Percentiles rank a stretch among this genome's conserved stretches.
These are phyloP conservation scores for Leucopsar rothschildi DNA, from an alignment of 2,113 vertebrate genomes.

Conservation along the genomic window DNA sequence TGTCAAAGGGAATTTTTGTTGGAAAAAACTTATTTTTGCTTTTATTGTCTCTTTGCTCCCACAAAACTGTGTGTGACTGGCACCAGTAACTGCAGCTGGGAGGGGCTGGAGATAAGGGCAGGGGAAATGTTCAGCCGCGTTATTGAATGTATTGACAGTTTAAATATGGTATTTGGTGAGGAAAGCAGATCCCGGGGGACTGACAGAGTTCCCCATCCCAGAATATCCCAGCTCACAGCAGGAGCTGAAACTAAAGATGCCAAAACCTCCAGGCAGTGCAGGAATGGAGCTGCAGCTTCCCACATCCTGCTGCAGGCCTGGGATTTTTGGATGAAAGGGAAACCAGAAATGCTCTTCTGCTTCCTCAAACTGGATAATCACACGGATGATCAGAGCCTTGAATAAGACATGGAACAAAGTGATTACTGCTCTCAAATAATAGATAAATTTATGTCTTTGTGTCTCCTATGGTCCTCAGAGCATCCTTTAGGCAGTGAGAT, in stretches of 20 bases:
- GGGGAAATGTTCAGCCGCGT: background rate
- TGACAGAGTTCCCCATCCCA: background rate
- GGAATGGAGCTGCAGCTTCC: background rate
- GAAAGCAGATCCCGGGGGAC: background rate
- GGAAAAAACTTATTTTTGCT: background rate
- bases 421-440: background rate
- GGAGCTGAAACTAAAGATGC: background rate
- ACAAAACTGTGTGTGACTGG: background rate
- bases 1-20: background rate
- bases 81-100: background rate
- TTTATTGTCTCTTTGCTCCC: background rate
- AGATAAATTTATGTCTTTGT: background rate
- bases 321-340: background rate
- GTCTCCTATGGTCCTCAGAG: background rate
- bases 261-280: background rate
- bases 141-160: background rate
- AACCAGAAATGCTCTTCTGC: background rate
- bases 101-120: background rate
- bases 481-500: background rate
- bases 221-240: background rate
- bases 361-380: background rate
- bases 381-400: background rate
- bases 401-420: background rate
- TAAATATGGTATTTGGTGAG: background rate
- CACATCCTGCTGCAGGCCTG: background rate